A percentile compares a stretch with the other conserved stretches of the same genome.
These are phyloP conservation scores for Monopterus albus DNA, from an alignment of 2,113 vertebrate species.

Conservation along the genomic window DNA sequence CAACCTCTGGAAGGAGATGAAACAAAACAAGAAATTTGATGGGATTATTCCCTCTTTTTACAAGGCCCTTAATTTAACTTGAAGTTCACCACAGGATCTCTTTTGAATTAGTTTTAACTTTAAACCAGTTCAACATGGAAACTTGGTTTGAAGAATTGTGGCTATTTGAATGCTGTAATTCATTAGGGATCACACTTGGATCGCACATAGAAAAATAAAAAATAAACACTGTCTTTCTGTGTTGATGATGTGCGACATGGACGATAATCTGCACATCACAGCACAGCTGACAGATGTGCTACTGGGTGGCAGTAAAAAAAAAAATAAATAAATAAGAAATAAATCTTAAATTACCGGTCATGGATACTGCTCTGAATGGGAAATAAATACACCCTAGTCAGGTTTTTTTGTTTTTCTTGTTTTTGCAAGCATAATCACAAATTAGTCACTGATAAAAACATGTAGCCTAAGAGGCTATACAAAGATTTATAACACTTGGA, in stretches of 20 bases:
- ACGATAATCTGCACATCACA: slow-evolving; percentile 13
- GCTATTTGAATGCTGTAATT: too few relatives aligned
- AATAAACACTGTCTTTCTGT: background rate
- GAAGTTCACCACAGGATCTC: slow-evolving; percentile 36
- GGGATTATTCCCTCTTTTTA: slow-evolving; percentile 58
- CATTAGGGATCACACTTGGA: too few relatives aligned
- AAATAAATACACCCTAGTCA: slow-evolving; percentile 28
- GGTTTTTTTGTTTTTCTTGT: too few relatives aligned
- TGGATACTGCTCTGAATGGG: slow-evolving; percentile 24
- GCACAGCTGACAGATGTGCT: slow-evolving; percentile 11
- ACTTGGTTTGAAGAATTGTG: slow-evolving; percentile 40
- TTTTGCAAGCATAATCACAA: slow-evolving; percentile 56
- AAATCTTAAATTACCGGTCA: slow-evolving; percentile 69
- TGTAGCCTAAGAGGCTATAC: background rate
- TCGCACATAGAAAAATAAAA: background rate
- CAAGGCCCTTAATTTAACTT: slow-evolving; percentile 64
- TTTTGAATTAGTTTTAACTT: slow-evolving; percentile 51
- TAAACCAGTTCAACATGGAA: slow-evolving; percentile 41
- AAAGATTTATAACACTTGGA: slow-evolving; percentile 33
- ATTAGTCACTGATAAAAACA: slow-evolving; percentile 63
- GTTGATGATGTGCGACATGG: background rate
- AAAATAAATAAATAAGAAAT: slow-evolving; percentile 62
- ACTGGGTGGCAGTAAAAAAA: slow-evolving; percentile 30
- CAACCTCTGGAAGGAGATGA: slow-evolving; percentile 74
- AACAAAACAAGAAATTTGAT: slow-evolving; percentile 65